These are phyloP conservation scores for Dermatophagoides farinae DNA, from an alignment of 1,140 invertebrate species.

Conservation along the genomic window DNA sequence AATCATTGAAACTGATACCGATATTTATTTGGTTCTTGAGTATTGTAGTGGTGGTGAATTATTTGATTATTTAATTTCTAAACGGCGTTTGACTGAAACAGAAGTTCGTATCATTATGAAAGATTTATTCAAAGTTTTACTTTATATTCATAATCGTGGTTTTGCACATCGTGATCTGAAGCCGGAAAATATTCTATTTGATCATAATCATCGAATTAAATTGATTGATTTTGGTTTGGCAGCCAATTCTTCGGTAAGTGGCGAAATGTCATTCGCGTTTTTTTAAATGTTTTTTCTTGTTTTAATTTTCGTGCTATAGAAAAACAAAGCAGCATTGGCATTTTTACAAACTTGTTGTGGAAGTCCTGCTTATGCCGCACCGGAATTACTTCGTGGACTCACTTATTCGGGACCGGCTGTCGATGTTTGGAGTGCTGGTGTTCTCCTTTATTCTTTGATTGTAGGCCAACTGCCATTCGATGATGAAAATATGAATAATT, in stretches of 20 bases:
- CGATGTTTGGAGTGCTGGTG: constrained; percentile 96
- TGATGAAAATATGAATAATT: constrained; percentile 90
- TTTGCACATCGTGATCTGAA: constrained; percentile 63
- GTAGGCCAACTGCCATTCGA: constrained; percentile 82
- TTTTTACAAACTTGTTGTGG: constrained; percentile 53
- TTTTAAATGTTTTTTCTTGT: not conserved
- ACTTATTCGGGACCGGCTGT: constrained; percentile 80
- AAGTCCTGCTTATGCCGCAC: constrained; percentile 53
- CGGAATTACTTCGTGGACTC: constrained; percentile 33
- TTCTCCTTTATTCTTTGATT: constrained; percentile 90
- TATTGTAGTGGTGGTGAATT: constrained; percentile 63
- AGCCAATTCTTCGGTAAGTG: constrained; percentile 6
- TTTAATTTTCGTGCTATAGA: constrained; percentile 31
- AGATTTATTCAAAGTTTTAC: constrained; percentile 35
- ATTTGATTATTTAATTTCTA: constrained; percentile 63
- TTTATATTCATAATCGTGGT: constrained; percentile 49
- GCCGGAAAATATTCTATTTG: constrained; percentile 59
- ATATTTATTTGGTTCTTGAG: constrained; percentile 50
- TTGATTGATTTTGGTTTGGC: constrained; percentile 72
- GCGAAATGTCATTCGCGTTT: not conserved
- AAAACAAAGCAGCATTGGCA: constrained; percentile 23
- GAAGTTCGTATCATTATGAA: constrained; percentile 55
- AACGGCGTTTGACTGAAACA: constrained; percentile 42
- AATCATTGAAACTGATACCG: constrained; percentile 49
- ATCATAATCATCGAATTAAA: constrained; percentile 56